Evolutionary conservation across 2,888 invertebrate genomes (phyloP).

Genomic region (Ophraella communa): DNA sequence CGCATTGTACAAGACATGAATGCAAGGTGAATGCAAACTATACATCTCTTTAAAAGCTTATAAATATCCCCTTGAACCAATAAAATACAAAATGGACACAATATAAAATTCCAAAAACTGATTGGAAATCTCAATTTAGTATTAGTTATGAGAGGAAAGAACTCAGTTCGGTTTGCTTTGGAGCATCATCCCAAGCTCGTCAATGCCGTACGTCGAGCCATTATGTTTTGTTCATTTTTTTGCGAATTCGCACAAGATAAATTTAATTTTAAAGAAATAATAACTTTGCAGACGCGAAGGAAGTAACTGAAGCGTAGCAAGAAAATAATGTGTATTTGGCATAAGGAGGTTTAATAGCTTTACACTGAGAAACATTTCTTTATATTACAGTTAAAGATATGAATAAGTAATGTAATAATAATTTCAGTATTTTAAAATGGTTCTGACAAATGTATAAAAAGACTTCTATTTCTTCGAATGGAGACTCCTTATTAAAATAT

Average conservation of each 20-base stretch:
- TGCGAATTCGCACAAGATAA: neutral
- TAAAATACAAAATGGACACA: constrained; percentile 44
- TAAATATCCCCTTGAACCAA: constrained; percentile 42
- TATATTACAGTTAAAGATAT: neutral
- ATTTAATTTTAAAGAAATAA: neutral
- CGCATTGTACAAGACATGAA: constrained; percentile 23
- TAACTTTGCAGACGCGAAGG: neutral
- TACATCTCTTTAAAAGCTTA: constrained; percentile 35
- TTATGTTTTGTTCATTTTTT: no score
- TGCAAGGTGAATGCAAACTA: constrained; percentile 28
- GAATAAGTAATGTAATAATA: no score
- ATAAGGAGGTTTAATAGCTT: neutral
- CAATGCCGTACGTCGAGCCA: constrained; percentile 16
- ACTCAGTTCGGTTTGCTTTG: constrained; percentile 32
- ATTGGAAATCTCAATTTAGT: constrained; percentile 49
- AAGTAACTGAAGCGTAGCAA: neutral
- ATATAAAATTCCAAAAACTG: constrained; percentile 47
- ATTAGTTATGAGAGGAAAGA: constrained; percentile 42
- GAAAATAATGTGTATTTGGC: neutral
- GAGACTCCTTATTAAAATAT: no score
- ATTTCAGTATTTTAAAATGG: no score
- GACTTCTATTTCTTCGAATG: no score
- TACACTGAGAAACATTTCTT: constrained; percentile 1
- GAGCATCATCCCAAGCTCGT: constrained; percentile 32
- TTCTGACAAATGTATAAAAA: no score